Evolutionary conservation across 2,113 vertebrate species (phyloP).

Genomic region (Xiphias gladius): DNA sequence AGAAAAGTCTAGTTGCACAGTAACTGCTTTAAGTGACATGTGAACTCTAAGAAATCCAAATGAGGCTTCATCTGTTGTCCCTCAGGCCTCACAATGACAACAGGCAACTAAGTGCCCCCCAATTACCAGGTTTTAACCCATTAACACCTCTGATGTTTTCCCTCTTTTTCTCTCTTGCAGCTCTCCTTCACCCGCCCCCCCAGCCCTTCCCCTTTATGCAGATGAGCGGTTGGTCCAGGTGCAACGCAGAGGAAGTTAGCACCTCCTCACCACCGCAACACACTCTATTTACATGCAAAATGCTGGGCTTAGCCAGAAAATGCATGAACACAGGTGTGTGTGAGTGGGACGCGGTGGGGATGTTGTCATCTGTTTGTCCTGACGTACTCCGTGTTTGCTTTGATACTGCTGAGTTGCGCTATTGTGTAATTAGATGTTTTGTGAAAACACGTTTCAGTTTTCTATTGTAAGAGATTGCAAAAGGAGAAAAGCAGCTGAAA

Average conservation of each 20-base stretch:
- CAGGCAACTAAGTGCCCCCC: conserved; percentile 65
- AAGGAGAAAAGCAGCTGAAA: conserved; percentile 48
- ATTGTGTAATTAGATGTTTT: conserved; percentile 63
- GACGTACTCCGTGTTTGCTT: conserved; percentile 56
- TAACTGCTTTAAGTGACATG: conserved; percentile 16
- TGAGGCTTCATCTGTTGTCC: conserved; percentile 55
- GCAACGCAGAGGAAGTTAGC: conserved; percentile 80
- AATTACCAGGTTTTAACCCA: conserved; percentile 72
- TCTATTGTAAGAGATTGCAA: conserved; percentile 53
- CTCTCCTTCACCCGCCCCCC: conserved; percentile 4
- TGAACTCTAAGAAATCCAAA: conserved; percentile 61
- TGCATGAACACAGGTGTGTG: conserved; percentile 81
- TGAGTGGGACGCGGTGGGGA: conserved; percentile 40
- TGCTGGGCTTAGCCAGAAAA: conserved; percentile 58
- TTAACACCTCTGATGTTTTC: conserved; percentile 68
- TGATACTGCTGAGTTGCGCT: conserved; percentile 44
- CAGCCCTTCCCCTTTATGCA: conserved; percentile 63
- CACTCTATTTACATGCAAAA: conserved; percentile 83
- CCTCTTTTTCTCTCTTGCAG: conserved; percentile 16
- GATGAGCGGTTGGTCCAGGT: conserved; percentile 78
- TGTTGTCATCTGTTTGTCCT: conserved; percentile 74
- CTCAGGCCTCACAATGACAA: conserved; percentile 57
- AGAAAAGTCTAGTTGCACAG: background rate
- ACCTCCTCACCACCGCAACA: conserved; percentile 68
- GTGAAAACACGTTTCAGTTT: conserved; percentile 52